Conservation (phyloP, 2,113 vertebrate genomes). For the Prunella fulvescens region DNA sequence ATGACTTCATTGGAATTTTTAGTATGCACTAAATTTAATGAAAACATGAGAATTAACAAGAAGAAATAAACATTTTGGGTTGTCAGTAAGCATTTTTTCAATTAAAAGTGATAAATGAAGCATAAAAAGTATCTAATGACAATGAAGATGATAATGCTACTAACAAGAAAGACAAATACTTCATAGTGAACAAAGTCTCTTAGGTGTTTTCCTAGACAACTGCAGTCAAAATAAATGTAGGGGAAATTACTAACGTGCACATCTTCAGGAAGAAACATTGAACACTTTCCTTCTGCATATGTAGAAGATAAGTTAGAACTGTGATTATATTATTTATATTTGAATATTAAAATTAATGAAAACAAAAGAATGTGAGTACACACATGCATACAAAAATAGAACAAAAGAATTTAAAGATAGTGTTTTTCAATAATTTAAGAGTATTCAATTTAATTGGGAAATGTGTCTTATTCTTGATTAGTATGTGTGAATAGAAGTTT, state of each 20-base stretch:
- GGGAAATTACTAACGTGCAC: background rate
- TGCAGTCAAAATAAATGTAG: background rate
- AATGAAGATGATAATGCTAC: background rate
- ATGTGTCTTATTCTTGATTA: background rate
- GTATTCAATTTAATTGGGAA: background rate
- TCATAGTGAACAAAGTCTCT: background rate
- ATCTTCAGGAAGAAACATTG: background rate
- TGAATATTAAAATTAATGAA: background rate
- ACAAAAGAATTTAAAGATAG: background rate
- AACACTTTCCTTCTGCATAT: background rate
- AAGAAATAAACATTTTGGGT: background rate
- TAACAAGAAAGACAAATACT: background rate
- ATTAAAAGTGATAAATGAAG: background rate
- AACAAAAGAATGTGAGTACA: background rate
- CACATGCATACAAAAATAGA: background rate
- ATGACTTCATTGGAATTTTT: background rate
- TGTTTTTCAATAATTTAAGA: background rate
- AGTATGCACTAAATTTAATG: background rate
- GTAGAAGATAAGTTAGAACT: background rate
- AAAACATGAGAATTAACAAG: background rate
- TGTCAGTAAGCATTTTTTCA: background rate
- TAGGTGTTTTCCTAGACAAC: background rate
- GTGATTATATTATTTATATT: background rate
- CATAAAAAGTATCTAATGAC: background rate
- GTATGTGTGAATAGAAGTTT: background rate